These are phyloP conservation scores for Aphidius gifuensis DNA, from an alignment of 1,140 invertebrate species.

Conservation along the genomic window DNA sequence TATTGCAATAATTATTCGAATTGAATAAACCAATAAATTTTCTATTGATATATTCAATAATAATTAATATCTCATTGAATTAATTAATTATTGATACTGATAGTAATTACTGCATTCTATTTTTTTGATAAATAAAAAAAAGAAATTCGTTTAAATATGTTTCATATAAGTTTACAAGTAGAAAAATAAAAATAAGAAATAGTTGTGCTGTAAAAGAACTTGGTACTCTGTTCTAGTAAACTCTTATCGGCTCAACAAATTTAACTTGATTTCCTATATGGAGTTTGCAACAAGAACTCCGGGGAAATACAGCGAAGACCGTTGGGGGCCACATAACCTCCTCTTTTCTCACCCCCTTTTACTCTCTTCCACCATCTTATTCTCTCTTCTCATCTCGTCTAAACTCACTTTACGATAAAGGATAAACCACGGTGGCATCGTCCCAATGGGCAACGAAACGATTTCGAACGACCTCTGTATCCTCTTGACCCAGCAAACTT, in stretches of 20 bases:
- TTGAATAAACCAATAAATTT: too few species aligned
- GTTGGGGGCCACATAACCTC: slow-evolving; percentile 19
- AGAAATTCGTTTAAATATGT: too few species aligned
- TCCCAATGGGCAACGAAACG: slow-evolving; percentile 19
- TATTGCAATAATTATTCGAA: too few species aligned
- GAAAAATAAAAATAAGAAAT: slow-evolving; percentile 25
- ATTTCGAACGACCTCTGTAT: slow-evolving; percentile 30
- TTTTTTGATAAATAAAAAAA: too few species aligned
- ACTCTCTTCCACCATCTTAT: too few species aligned
- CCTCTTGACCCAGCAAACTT: slow-evolving; percentile 31
- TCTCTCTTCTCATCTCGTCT: slow-evolving; percentile 34
- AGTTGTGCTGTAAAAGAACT: slow-evolving; percentile 35
- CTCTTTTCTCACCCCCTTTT: neutral
- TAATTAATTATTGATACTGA: too few species aligned
- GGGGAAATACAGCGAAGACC: slow-evolving; percentile 39
- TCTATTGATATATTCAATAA: too few species aligned
- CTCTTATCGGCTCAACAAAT: slow-evolving; percentile 48
- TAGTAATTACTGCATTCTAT: too few species aligned
- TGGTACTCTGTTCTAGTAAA: slow-evolving; percentile 22
- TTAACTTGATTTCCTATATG: slow-evolving; percentile 49
- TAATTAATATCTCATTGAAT: too few species aligned
- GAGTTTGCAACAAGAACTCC: slow-evolving; percentile 38
- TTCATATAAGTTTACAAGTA: neutral
- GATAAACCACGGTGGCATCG: slow-evolving; percentile 33
- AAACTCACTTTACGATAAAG: slow-evolving; percentile 47